Evolutionary conservation across 2,888 invertebrate species (phyloP), one percentile per base, ranked within the genome.

Genomic region (Meliscaeva auricollis): DNA sequence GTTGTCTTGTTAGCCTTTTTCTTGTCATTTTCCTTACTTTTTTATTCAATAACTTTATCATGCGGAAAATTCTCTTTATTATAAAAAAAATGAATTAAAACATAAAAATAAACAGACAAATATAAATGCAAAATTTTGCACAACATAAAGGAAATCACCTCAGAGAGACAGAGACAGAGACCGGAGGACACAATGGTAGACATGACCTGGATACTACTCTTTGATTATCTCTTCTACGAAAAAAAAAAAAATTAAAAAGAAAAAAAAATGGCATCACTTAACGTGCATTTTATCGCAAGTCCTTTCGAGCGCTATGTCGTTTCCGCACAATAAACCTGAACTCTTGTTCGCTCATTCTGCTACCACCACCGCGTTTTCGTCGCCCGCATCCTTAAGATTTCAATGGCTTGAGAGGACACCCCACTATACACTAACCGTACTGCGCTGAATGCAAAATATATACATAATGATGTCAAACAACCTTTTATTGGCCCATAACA

Each of bases 401-500:
- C 48, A 66, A 20, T 60, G 8, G 26, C 9, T 15, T 32, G 9
- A 32, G 8, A n/a, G 15, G 30, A 3, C 15, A 32, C 8, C 62
- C 56, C 32, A 50, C 7, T 22, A n/a, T 7, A 35, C 58, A 38
- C 50, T 13, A 41, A 35, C 46, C 50, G 22, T 46, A 46, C 30
- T 68, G 68, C 35, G 54, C 82, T 69, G 68, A 73, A 73, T 77
- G 72, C 62, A 82, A 77, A 50, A 26, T 3, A 84, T 66, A 68
- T 76, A 58, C 69, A 84, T 81, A 84, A 84, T 79, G 70, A 84
- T 79, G 70, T 77, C 72, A 73, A 77, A 79, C 84, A 84, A 78
- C 70, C 66, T 84, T 84, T 84, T 84, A 79, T 84, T 79, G 75
- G 75, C 79, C 78, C 83, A 83, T 83, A 77, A 83, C 83, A 83